Percentiles rank a stretch among this genome's conserved stretches.
phyloP scores from a whole-genome alignment of 2,797 vertebrate species.

The Danio albolineatus region DNA sequence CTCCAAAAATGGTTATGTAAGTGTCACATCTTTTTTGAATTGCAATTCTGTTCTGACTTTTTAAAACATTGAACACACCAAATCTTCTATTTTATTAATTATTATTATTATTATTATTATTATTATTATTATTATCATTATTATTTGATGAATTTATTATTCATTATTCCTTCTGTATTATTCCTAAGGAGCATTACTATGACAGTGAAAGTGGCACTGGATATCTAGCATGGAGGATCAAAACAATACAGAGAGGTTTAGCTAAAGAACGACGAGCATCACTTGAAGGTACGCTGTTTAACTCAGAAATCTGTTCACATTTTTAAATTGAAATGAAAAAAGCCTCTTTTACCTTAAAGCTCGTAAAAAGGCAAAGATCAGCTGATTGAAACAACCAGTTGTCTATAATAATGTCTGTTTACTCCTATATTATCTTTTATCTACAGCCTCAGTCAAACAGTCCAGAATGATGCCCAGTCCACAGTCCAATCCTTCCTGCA shows the following conservation, averaged over 20 bases:
- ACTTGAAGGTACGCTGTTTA: conserved; percentile 32
- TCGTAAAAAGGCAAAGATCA: no score
- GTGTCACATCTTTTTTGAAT: neutral
- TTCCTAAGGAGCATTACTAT: conserved; percentile 54
- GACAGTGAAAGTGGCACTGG: conserved; percentile 51
- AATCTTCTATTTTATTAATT: no score
- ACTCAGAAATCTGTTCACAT: neutral
- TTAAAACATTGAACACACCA: neutral
- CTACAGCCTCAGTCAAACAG: neutral
- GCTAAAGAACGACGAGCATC: conserved; percentile 48
- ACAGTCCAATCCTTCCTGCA: no score
- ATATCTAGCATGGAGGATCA: conserved; percentile 59
- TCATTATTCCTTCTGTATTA: neutral
- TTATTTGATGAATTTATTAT: no score
- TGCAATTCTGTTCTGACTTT: neutral
- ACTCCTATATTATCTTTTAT: neutral
- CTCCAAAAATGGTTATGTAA: neutral
- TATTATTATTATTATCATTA: no score
- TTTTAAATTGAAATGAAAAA: no score
- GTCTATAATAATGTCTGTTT: no score
- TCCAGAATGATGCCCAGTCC: neutral
- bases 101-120: no score
- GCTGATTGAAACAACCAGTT: no score
- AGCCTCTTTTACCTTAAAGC: no score
- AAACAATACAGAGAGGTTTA: conserved; percentile 50